Evolutionary conservation across 1,140 invertebrate species (phyloP).

Genomic region (Drosophila bocqueti): DNA sequence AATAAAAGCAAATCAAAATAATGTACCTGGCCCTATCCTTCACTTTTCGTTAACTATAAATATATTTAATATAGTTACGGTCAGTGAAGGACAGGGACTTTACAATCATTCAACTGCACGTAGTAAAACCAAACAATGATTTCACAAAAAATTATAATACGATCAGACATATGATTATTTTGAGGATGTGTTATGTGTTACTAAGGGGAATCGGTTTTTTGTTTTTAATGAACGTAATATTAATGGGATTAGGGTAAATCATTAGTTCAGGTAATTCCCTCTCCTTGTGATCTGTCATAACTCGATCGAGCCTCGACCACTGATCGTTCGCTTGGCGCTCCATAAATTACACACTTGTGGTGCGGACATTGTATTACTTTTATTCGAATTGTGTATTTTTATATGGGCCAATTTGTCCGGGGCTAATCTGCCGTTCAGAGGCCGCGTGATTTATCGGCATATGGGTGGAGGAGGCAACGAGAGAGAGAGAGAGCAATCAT

Average conservation of each 20-base stretch:
- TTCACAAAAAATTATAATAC: no score
- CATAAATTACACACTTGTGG: slow-evolving; percentile 37
- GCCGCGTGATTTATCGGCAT: slow-evolving; percentile 61
- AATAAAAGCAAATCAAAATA: no score
- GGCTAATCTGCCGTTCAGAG: slow-evolving; percentile 53
- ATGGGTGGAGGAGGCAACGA: not conserved
- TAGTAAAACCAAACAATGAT: no score
- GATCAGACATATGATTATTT: no score
- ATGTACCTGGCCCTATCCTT: no score
- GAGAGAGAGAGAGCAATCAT: not conserved
- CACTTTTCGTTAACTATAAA: no score
- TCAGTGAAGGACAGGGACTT: no score
- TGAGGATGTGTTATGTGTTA: no score
- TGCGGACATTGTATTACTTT: slow-evolving; percentile 18
- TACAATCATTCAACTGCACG: no score
- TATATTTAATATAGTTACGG: no score
- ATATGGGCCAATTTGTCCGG: slow-evolving; percentile 57
- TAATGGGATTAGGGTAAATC: not conserved
- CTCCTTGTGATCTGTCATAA: not conserved
- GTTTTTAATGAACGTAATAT: no score
- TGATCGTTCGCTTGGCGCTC: not conserved
- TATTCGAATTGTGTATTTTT: slow-evolving; percentile 22
- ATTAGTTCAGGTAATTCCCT: slow-evolving; percentile 1
- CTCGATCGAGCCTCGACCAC: slow-evolving; percentile 11
- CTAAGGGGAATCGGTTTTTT: no score